phyloP scores from a whole-genome alignment of 2,113 vertebrate species.

The Pterocles gutturalis region DNA sequence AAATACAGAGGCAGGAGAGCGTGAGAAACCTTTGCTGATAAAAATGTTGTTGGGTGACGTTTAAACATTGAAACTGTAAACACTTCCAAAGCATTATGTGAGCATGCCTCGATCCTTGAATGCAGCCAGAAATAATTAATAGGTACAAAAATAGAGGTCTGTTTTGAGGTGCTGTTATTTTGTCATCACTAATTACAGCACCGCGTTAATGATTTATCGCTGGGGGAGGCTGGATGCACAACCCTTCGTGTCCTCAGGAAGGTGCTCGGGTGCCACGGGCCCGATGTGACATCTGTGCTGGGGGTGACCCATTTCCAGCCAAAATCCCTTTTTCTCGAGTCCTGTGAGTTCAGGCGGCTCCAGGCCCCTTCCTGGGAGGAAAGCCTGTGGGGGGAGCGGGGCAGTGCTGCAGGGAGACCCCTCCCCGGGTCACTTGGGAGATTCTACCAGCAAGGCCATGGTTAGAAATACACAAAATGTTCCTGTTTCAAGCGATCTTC shows the following conservation, averaged over 20 bases:
- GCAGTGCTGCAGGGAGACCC: background rate
- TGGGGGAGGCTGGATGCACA: background rate
- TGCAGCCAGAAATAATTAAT: background rate
- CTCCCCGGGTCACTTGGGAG: accelerated
- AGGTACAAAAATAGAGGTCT: background rate
- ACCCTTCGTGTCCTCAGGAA: accelerated
- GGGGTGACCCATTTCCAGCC: background rate
- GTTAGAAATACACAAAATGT: accelerated
- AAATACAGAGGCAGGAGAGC: background rate
- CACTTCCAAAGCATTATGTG: background rate
- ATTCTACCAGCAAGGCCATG: accelerated
- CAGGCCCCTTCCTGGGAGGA: background rate
- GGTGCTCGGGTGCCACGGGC: accelerated
- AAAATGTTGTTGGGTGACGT: background rate
- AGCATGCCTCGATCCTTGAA: background rate
- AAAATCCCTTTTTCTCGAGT: accelerated
- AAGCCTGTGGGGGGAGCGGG: accelerated
- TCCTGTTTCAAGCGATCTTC: accelerated
- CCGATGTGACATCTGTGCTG: too few relatives aligned
- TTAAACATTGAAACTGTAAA: background rate
- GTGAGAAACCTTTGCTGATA: background rate
- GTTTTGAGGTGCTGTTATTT: background rate
- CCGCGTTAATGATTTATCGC: background rate
- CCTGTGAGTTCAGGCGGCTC: accelerated
- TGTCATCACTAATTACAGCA: background rate